Evolutionary conservation across 2,797 vertebrate species (phyloP).

Genomic region (Mionectes olivaceus): DNA sequence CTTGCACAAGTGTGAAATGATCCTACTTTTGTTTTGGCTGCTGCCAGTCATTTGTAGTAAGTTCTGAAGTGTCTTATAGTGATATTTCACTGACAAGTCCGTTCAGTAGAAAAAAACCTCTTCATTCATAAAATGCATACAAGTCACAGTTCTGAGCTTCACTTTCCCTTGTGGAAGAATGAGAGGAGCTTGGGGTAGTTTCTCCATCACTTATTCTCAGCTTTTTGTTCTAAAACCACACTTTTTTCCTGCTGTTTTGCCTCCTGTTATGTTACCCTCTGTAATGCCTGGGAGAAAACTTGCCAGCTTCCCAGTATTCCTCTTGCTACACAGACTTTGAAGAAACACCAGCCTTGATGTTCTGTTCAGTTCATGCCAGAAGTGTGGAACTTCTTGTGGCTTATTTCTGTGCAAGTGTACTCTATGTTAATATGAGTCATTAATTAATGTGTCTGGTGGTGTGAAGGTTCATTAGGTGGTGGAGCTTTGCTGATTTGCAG

Average conservation of each 20-base stretch:
- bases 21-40: background rate
- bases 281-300: background rate
- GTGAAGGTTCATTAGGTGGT: background rate
- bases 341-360: background rate
- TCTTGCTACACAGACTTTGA: background rate
- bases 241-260: background rate
- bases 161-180: background rate
- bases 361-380: background rate
- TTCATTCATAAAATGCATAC: background rate
- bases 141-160: background rate
- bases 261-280: background rate
- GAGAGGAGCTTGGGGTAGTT: background rate
- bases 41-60: background rate
- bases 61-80: background rate
- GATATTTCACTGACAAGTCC: background rate
- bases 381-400: background rate
- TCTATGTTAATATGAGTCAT: background rate
- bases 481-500: background rate
- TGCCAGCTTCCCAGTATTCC: background rate
- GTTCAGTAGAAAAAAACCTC: background rate
- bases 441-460: background rate
- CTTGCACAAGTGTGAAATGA: background rate
- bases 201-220: background rate
- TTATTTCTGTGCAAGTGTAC: background rate
- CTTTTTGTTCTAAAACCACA: background rate